Conservation (phyloP, 1,140 invertebrate species). For the Formica selysi region DNA sequence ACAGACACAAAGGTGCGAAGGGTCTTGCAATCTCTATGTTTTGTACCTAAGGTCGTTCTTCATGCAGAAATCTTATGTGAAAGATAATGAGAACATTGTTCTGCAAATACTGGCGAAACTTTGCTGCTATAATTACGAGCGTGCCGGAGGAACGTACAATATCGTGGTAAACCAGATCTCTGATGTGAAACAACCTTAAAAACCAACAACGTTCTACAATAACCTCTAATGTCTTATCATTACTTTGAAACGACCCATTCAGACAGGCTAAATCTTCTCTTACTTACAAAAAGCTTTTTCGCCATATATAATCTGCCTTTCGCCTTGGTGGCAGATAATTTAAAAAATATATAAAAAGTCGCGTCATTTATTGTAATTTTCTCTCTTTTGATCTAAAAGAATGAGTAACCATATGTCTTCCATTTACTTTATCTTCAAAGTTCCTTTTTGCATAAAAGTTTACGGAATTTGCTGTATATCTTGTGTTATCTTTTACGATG, state of each 20-base stretch:
- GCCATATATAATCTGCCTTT: conserved; percentile 6
- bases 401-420: not conserved
- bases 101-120: conserved; percentile 13
- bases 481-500: not conserved
- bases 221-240: conserved; percentile 24
- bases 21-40: not conserved
- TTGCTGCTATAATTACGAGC: conserved; percentile 14
- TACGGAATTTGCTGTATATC: not conserved
- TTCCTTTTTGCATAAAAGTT: conserved; percentile 17
- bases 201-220: conserved; percentile 17
- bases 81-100: conserved; percentile 47
- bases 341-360: conserved; percentile 38
- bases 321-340: not conserved
- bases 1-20: not conserved
- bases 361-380: conserved; percentile 11
- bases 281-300: not conserved
- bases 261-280: conserved; percentile 29
- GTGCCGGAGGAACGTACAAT: conserved; percentile 18
- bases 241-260: conserved; percentile 3
- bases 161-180: not conserved
- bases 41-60: conserved; percentile 6
- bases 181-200: not conserved
- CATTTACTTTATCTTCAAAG: not conserved
- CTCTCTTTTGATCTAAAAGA: conserved; percentile 19
- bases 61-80: not conserved